These are phyloP conservation scores for Tauraco erythrolophus DNA, from an alignment of 2,113 vertebrate species.

Conservation along the genomic window DNA sequence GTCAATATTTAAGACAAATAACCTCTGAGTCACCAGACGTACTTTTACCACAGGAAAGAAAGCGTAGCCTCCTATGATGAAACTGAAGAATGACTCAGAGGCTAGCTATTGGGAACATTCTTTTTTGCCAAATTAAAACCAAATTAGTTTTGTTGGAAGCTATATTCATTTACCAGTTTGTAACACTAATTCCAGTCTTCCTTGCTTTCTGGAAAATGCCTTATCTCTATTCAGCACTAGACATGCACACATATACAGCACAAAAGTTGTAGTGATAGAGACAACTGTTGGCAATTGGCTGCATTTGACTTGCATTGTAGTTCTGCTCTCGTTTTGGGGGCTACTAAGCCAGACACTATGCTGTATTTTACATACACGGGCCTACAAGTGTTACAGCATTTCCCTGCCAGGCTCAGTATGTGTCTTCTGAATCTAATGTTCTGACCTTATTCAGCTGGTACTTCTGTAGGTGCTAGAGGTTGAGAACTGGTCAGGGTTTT, in stretches of 20 bases:
- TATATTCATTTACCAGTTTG: not conserved
- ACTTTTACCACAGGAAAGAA: slow-evolving; percentile 38
- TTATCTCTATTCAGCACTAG: not conserved
- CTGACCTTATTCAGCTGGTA: not conserved
- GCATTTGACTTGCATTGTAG: not conserved
- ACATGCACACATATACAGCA: not conserved
- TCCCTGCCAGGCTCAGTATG: not conserved
- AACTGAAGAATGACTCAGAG: slow-evolving; percentile 20
- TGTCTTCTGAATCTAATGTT: not conserved
- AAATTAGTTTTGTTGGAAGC: not conserved
- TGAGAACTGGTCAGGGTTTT: not conserved
- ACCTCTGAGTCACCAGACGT: not conserved
- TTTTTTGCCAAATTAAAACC: not conserved
- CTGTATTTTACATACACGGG: not conserved
- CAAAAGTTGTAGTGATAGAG: not conserved
- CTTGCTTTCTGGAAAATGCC: not conserved
- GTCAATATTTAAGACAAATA: slow-evolving; percentile 11
- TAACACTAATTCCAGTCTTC: not conserved
- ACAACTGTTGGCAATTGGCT: not conserved
- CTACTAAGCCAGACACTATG: not conserved
- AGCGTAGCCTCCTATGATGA: not conserved
- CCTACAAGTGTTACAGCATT: not conserved
- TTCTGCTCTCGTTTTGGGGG: not conserved
- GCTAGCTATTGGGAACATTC: not conserved
- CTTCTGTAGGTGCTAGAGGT: not conserved